Evolutionary conservation across 2,888 invertebrate species (phyloP).

Genomic region (Unio delphinus): DNA sequence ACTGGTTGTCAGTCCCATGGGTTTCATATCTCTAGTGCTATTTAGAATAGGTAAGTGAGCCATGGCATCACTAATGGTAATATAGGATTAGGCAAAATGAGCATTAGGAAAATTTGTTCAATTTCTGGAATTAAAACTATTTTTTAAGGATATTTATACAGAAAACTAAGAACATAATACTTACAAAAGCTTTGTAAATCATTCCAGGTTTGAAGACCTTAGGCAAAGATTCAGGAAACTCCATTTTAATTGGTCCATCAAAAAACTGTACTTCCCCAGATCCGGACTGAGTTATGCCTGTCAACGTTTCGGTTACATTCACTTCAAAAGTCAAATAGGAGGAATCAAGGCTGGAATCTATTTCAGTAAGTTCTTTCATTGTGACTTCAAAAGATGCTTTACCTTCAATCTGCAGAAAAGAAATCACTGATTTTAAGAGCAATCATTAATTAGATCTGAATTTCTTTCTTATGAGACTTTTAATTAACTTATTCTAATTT

Average conservation of each 20-base stretch:
- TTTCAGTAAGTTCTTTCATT: constrained; percentile 17
- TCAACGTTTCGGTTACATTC: constrained; percentile 89
- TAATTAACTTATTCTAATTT: too few species aligned
- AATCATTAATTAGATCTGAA: background rate
- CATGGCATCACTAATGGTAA: too few species aligned
- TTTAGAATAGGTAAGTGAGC: too few species aligned
- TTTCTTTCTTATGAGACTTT: background rate
- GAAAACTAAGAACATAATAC: constrained; percentile 3
- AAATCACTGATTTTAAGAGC: background rate
- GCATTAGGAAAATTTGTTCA: too few species aligned
- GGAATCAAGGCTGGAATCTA: constrained; percentile 17
- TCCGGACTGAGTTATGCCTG: constrained; percentile 86
- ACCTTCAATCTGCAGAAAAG: constrained; percentile 35
- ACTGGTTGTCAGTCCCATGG: too few species aligned
- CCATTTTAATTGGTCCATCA: constrained; percentile 78
- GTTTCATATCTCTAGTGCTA: too few species aligned
- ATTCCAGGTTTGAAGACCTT: constrained; percentile 44
- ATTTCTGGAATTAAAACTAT: background rate
- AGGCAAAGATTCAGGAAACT: constrained; percentile 38
- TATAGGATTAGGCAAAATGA: too few species aligned
- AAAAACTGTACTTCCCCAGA: constrained; percentile 83
- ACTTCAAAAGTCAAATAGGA: constrained; percentile 75
- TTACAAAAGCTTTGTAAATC: constrained; percentile 40
- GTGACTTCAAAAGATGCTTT: constrained; percentile 27
- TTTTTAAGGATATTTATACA: background rate